Evolutionary conservation across 2,113 vertebrate genomes (phyloP).

Genomic region (Ctenodactylus gundi): DNA sequence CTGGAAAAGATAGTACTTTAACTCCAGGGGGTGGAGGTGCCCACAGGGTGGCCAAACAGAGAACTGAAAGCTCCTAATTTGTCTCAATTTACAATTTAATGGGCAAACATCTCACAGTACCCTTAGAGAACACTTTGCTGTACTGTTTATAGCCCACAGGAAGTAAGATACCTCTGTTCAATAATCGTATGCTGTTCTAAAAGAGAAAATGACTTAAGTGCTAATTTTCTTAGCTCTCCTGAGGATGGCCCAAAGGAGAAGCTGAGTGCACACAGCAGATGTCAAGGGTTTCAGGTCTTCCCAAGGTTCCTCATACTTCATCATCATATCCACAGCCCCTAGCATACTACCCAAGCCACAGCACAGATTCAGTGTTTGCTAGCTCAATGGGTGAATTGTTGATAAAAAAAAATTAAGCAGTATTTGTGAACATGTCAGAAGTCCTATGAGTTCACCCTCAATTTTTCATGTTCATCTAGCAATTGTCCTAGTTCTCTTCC

Average conservation of each 20-base stretch:
- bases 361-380: neutral
- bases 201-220: neutral
- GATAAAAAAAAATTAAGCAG: neutral
- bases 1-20: neutral
- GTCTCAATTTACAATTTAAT: neutral
- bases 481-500: neutral
- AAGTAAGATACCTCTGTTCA: neutral
- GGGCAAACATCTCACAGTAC: neutral
- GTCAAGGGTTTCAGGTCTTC: neutral
- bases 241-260: neutral
- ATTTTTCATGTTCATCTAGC: neutral
- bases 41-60: neutral
- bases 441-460: neutral
- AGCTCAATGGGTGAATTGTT: neutral
- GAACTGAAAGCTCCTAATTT: neutral
- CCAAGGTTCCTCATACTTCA: neutral
- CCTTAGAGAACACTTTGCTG: neutral
- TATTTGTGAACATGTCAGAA: neutral
- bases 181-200: neutral
- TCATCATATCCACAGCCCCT: neutral
- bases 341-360: neutral
- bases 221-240: neutral
- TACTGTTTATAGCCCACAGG: neutral
- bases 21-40: neutral
- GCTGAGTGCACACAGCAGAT: neutral